Conservation (phyloP, 2,113 vertebrate species). For the Echinops telfairi region DNA sequence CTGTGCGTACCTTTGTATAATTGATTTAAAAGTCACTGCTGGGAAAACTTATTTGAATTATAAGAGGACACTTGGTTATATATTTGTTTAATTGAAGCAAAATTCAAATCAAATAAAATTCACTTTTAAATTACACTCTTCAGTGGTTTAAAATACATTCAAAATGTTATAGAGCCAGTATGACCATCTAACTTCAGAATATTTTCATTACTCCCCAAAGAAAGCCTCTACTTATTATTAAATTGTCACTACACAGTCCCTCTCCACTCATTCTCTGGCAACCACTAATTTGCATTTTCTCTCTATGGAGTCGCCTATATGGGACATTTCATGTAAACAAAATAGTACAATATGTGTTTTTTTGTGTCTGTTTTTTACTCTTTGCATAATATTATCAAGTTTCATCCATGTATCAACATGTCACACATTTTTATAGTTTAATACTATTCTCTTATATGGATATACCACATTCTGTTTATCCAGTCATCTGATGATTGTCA, state of each 20-base stretch:
- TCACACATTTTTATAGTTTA: no score
- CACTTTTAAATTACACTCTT: neutral
- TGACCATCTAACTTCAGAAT: neutral
- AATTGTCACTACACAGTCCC: neutral
- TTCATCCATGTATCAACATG: no score
- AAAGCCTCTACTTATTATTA: neutral
- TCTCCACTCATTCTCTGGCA: neutral
- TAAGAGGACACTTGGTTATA: slow-evolving; percentile 29
- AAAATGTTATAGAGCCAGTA: neutral
- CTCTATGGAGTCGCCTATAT: neutral
- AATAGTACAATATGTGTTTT: no score
- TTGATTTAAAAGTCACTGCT: slow-evolving; percentile 73
- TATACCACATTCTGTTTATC: no score
- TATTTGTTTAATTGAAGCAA: neutral
- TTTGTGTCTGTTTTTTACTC: no score
- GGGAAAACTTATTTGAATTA: slow-evolving; percentile 46
- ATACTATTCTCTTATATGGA: no score
- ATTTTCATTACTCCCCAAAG: neutral
- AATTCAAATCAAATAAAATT: neutral
- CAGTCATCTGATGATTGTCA: no score
- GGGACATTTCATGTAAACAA: neutral
- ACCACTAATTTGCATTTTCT: neutral
- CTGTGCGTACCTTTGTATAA: slow-evolving; percentile 63
- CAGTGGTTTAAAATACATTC: neutral
- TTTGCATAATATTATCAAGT: no score